Evolutionary conservation across 2,113 vertebrate species (phyloP), one percentile per base, ranked within the genome.

Genomic region (Sialia sialis): DNA sequence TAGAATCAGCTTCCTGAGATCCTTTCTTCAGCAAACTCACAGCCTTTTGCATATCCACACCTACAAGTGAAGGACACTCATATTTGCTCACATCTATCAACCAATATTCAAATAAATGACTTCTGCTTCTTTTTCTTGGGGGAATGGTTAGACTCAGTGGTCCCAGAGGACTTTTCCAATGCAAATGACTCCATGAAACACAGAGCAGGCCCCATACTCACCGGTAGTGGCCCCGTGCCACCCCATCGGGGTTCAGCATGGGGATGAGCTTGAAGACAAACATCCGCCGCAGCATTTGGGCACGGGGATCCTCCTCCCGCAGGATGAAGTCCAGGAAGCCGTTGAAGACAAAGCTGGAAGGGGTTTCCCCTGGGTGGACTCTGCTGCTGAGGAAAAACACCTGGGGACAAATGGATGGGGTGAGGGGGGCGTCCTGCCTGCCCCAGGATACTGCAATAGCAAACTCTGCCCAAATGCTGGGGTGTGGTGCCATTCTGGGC

Each of bases 251-350:
- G 96, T 99, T 99, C 89, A 99, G 98, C 98, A 99, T 99, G 54
- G 99, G 99, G 70, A 99, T 98, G 89, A 99, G 98, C 89, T 99
- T 99, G 95, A 99, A 99, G 83, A 99, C 98, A 4, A 99, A 99
- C 98, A 99, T 98, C 52, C 98, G 98, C 25, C 99, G 97, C 36
- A 99, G 98, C 62, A 97, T 98, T 48, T 99, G 98, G 23, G 99
- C 99, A 0, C 99, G 99, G 5, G 99, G 99, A 67, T 99, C 99
- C 18, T 99, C 98, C 94, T 97, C 98, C 88, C 98, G 98, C 63
- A 99, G 97, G 94, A 99, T 99, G 94, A 99, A 99, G 91, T 98
- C 98, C 87, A 99, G 97, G 96, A 99, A 99, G 54, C 99, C 99
- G 0, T 99, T 99, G 93, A 99, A 99, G 75, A 99, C 99, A 3